Percentiles rank a stretch among this genome's conserved stretches.
These are phyloP conservation scores for Pseudochirops corinnae DNA, from an alignment of 2,797 vertebrate species.

Conservation along the genomic window DNA sequence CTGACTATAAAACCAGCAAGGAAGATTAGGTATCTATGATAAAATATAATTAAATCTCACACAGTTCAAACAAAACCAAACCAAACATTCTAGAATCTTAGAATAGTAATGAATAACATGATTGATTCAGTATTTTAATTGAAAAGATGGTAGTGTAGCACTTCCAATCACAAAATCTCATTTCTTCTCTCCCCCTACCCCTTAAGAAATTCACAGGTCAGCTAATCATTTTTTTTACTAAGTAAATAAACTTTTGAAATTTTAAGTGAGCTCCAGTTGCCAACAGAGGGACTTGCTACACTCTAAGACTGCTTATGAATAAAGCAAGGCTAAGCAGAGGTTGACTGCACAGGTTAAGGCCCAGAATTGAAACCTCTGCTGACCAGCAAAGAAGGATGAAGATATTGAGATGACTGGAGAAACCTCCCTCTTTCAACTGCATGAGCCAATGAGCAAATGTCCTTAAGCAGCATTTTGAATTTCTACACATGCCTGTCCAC, in stretches of 20 bases:
- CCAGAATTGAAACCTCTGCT: neutral
- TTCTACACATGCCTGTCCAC: constrained; percentile 18
- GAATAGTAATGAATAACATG: constrained; percentile 84
- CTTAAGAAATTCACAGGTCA: constrained; percentile 82
- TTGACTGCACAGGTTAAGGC: neutral
- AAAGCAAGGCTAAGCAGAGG: neutral
- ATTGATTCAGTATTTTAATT: constrained; percentile 84
- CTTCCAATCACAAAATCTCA: constrained; percentile 82
- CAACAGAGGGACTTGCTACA: constrained; percentile 42
- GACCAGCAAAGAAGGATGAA: constrained; percentile 7
- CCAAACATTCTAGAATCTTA: constrained; percentile 80
- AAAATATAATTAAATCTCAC: constrained; percentile 72
- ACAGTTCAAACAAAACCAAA: constrained; percentile 79
- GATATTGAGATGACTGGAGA: neutral
- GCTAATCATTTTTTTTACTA: constrained; percentile 78
- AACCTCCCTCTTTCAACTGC: constrained; percentile 11
- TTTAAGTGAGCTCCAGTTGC: constrained; percentile 67
- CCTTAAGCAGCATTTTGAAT: neutral
- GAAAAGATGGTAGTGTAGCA: constrained; percentile 84
- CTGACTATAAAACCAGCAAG: constrained; percentile 17
- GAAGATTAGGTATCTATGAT: constrained; percentile 79
- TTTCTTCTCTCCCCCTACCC: constrained; percentile 77
- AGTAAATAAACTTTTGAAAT: constrained; percentile 82
- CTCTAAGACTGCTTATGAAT: constrained; percentile 43
- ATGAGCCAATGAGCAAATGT: neutral